phyloP scores from a whole-genome alignment of 2,888 invertebrate species.

The Dyspetes luteomarginatus region DNA sequence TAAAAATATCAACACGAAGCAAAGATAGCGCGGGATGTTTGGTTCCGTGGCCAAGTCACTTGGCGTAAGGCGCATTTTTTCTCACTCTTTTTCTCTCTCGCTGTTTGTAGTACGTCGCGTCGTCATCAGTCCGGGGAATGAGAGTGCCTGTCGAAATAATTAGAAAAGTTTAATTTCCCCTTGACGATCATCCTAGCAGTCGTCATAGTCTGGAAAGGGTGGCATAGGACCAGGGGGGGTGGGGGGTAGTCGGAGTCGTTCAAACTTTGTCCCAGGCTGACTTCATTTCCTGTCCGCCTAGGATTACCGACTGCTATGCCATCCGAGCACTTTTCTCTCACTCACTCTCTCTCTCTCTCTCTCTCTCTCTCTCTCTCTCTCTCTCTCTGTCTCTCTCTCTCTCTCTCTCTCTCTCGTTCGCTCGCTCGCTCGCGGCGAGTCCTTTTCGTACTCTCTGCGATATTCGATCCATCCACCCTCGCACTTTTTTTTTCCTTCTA shows the following conservation, averaged over 20 bases:
- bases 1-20: conserved; percentile 14
- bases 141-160: conserved; percentile 67
- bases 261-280: conserved; percentile 69
- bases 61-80: no score
- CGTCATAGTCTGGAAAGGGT: conserved; percentile 15
- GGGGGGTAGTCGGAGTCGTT: conserved; percentile 65
- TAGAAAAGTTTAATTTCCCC: conserved; percentile 70
- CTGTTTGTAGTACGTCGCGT: no score
- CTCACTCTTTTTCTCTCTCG: no score
- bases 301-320: conserved; percentile 62
- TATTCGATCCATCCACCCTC: conserved; percentile 13
- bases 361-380: not conserved
- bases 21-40: conserved; percentile 56
- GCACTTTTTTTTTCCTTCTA: no score
- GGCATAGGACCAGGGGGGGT: not conserved
- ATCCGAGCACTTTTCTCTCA: conserved; percentile 29
- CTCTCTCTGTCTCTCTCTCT: not conserved
- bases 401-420: not conserved
- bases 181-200: conserved; percentile 57
- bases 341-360: not conserved
- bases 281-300: conserved; percentile 69
- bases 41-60: conserved; percentile 61
- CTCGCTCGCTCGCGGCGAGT: no score
- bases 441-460: not conserved
- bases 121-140: conserved; percentile 47